Evolutionary conservation across 1,140 invertebrate genomes (phyloP).

Genomic region (Drosophila cardini): DNA sequence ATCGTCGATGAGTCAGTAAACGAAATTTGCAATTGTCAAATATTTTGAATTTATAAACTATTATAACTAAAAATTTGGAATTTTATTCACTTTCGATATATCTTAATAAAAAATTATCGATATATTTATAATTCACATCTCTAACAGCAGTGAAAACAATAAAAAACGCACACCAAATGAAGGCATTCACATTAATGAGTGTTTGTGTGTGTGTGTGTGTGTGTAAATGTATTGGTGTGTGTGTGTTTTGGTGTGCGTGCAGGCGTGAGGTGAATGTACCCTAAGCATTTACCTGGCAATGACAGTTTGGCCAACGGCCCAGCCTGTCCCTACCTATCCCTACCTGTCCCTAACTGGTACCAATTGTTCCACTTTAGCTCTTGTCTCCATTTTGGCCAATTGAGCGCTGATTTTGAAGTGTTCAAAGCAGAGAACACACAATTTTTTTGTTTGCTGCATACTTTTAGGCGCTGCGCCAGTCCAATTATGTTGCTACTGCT

Average conservation of each 20-base stretch:
- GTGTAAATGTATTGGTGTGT: constrained; percentile 11
- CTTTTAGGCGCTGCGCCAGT: constrained; percentile 17
- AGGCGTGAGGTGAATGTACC: constrained; percentile 62
- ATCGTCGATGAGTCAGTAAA: too few relatives aligned
- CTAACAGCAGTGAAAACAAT: constrained; percentile 3
- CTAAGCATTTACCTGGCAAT: constrained; percentile 46
- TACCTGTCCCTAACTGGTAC: neutral
- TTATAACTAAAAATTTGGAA: too few relatives aligned
- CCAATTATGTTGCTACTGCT: neutral
- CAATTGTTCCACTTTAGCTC: neutral
- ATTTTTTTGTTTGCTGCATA: constrained; percentile 15
- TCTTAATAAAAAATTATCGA: too few relatives aligned
- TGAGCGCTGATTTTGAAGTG: constrained; percentile 5
- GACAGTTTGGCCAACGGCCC: constrained; percentile 36
- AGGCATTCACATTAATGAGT: constrained; percentile 51
- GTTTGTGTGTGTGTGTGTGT: constrained; percentile 27
- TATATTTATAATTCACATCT: neutral
- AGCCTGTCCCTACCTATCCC: neutral
- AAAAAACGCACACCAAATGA: constrained; percentile 58
- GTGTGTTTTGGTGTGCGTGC: constrained; percentile 26
- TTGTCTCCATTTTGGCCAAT: constrained; percentile 1
- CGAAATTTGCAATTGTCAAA: too few relatives aligned
- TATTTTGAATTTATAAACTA: too few relatives aligned
- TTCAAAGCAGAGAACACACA: neutral
- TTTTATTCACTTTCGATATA: too few relatives aligned